These are phyloP conservation scores for Orthonevra nobilis DNA, from an alignment of 2,888 invertebrate species.

Conservation along the genomic window DNA sequence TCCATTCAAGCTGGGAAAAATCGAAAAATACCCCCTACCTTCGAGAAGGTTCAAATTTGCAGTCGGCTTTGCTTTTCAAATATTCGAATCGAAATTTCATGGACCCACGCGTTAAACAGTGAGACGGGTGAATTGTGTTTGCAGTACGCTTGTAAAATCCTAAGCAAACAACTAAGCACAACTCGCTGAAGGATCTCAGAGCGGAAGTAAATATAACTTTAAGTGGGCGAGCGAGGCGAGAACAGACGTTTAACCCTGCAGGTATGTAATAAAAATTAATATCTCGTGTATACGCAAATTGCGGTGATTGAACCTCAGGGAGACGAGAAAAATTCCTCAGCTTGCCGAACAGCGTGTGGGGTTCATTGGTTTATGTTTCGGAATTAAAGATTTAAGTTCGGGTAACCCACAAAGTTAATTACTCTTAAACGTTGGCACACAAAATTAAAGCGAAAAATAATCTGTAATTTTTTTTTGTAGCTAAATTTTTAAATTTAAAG, in stretches of 20 bases:
- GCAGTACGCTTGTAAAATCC: conserved; percentile 46
- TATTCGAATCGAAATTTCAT: too few relatives aligned
- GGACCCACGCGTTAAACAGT: too few relatives aligned
- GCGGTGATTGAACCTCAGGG: conserved; percentile 48
- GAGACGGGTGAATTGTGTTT: too few relatives aligned
- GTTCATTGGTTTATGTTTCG: conserved; percentile 22
- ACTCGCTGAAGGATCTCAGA: conserved; percentile 35
- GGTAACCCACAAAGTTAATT: too few relatives aligned
- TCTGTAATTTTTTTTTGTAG: too few relatives aligned
- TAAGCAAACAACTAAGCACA: conserved; percentile 49
- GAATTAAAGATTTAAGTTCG: conserved; percentile 35
- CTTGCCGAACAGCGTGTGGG: background rate
- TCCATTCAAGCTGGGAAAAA: conserved; percentile 11
- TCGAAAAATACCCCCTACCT: conserved; percentile 2
- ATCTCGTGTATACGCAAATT: conserved; percentile 55
- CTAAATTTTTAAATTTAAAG: too few relatives aligned
- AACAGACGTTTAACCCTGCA: conserved; percentile 23
- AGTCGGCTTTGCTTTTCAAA: too few relatives aligned
- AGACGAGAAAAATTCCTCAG: conserved; percentile 6
- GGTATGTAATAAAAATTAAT: conserved; percentile 61
- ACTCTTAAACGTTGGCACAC: too few relatives aligned
- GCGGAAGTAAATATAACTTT: conserved; percentile 56
- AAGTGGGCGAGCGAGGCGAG: conserved; percentile 8
- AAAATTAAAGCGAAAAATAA: too few relatives aligned
- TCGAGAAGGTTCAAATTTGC: conserved; percentile 28